Conservation (phyloP, 2,888 invertebrate species). For the Mythimna ferrago region DNA sequence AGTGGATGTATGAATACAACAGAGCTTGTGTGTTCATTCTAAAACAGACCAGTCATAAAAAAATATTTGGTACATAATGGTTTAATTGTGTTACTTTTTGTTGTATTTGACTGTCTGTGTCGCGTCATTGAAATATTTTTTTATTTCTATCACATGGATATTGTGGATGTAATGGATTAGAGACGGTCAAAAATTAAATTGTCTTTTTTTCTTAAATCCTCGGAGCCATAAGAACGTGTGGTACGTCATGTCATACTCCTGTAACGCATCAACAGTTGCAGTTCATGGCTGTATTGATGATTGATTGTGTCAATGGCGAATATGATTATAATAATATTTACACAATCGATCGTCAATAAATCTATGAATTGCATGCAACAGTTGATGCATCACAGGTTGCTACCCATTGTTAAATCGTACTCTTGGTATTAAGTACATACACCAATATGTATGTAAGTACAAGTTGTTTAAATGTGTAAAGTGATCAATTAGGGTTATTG, state of each 20-base stretch:
- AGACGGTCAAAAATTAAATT: background rate
- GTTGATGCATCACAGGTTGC: slow-evolving; percentile 8
- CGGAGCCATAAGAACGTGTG: background rate
- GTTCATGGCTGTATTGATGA: background rate
- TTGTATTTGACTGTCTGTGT: background rate
- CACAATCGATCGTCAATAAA: slow-evolving; percentile 2
- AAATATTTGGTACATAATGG: background rate
- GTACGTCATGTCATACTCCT: too few relatives aligned
- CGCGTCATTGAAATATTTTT: background rate
- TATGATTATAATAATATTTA: slow-evolving; percentile 7
- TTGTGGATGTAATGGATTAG: background rate
- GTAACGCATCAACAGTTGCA: background rate
- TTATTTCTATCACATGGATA: background rate
- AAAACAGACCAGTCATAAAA: background rate
- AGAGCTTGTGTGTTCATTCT: background rate
- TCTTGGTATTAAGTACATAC: background rate
- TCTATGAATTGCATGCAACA: background rate
- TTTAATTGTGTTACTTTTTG: background rate
- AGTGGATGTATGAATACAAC: slow-evolving; percentile 13
- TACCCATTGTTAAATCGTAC: background rate
- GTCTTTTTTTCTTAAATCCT: background rate
- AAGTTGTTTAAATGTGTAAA: background rate
- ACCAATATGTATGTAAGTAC: background rate
- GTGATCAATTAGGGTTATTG: background rate
- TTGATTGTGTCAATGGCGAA: background rate